These are phyloP conservation scores for Cricetomys ansorgei DNA, from an alignment of 2,113 vertebrate genomes.

Conservation along the genomic window DNA sequence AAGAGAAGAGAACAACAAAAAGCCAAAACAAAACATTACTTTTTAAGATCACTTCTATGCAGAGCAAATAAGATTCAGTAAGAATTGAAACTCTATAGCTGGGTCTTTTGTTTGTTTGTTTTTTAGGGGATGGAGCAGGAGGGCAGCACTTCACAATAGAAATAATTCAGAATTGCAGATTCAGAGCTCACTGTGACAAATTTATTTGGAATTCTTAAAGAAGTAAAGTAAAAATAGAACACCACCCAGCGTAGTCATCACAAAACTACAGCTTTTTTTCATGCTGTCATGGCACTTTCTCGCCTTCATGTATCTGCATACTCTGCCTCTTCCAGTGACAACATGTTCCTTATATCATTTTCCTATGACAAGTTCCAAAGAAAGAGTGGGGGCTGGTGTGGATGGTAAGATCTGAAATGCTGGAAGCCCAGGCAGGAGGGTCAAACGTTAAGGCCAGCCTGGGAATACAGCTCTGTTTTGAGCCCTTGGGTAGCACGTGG, in stretches of 20 bases:
- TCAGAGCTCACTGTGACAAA: neutral
- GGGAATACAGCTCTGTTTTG: too few relatives aligned
- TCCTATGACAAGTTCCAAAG: neutral
- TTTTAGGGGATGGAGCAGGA: too few relatives aligned
- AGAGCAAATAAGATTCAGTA: neutral
- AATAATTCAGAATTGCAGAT: neutral
- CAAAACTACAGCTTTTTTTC: neutral
- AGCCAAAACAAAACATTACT: neutral
- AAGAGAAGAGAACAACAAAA: too few relatives aligned
- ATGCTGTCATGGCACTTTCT: neutral
- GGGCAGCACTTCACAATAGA: neutral
- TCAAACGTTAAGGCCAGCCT: too few relatives aligned
- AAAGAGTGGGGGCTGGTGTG: neutral
- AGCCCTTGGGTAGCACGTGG: too few relatives aligned
- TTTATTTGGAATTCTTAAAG: too few relatives aligned
- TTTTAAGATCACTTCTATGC: neutral
- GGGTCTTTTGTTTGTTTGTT: neutral
- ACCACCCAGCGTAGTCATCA: neutral
- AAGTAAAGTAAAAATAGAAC: too few relatives aligned
- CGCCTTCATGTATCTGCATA: neutral
- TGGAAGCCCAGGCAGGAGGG: too few relatives aligned
- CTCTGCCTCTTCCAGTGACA: neutral
- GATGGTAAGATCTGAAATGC: too few relatives aligned
- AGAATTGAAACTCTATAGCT: neutral
- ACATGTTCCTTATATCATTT: neutral